Base-by-base conservation (phyloP, 1,140 invertebrate species). In the Tetraneura akinire region DNA sequence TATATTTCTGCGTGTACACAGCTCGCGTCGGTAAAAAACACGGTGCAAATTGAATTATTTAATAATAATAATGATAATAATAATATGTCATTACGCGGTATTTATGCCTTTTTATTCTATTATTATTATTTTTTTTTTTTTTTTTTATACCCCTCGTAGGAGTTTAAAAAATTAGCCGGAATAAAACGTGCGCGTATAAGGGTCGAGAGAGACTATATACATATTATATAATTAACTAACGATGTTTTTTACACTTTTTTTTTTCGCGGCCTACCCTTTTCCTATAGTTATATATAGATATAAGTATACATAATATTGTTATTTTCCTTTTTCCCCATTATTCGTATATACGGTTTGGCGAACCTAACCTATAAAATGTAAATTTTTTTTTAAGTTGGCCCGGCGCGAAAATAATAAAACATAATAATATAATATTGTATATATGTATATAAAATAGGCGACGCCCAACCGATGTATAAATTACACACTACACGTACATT, bases 381-480 rank as follows among this genome's bases (percentile, higher is more conserved):
- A 57, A 32, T 42, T 57, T n/a, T n/a, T n/a, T n/a, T n/a, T 57
- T 21, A 74, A 1, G 49, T 74, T 37, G 16, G 37, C 9, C 32
- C 71, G 26, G 57, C 51, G n/a, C 51, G 8, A 37, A 37, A 37
- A 37, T n/a, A n/a, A n/a, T n/a, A n/a, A n/a, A n/a, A n/a, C n/a
- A n/a, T n/a, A n/a, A n/a, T n/a, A n/a, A n/a, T n/a, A n/a, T n/a
- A n/a, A n/a, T n/a, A n/a, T n/a, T n/a, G n/a, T n/a, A n/a, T n/a
- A 74, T 57, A 57, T 14, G 71, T 51, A 45, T 51, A n/a, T 74
- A 51, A 16, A 74, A 55, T 9, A 26, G 71, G 29, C 71, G 57
- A 74, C 71, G 71, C 71, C 71, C 71, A 42, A 57, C 71, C 71
- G 18, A 53, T 74, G 71, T 74, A n/a, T n/a, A 74, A 74, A 74